Conservation (phyloP, 2,113 vertebrate genomes). For the Lophura nycthemera region DNA sequence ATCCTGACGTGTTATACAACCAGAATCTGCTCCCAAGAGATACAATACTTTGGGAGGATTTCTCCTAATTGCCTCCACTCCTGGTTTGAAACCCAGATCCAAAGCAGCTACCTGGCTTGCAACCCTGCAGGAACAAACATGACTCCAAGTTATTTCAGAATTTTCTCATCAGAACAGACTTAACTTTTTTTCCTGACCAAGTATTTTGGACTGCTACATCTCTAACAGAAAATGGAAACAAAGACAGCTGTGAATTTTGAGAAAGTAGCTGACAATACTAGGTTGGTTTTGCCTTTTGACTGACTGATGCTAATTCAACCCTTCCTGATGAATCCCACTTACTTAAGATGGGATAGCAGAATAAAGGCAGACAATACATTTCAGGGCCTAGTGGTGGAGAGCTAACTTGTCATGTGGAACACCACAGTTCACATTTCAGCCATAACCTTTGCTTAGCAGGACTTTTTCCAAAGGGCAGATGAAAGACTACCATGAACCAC, state of each 20-base stretch:
- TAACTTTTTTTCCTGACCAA: background rate
- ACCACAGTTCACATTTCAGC: background rate
- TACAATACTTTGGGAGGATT: conserved; percentile 92
- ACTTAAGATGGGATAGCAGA: background rate
- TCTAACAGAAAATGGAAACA: background rate
- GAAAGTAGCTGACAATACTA: background rate
- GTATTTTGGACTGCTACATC: background rate
- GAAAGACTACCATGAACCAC: background rate
- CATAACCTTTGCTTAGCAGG: background rate
- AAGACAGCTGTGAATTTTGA: background rate
- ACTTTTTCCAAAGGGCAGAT: background rate
- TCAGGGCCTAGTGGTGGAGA: background rate
- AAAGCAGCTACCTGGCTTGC: conserved; percentile 97
- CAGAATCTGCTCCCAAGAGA: conserved; percentile 92
- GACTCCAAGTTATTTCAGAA: background rate
- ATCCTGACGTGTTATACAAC: conserved; percentile 91
- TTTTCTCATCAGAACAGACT: background rate
- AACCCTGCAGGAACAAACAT: conserved; percentile 80
- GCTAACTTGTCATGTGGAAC: background rate
- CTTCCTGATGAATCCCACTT: background rate
- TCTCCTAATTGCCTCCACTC: conserved; percentile 91
- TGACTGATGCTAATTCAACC: background rate
- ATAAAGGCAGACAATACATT: background rate
- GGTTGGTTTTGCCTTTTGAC: background rate
- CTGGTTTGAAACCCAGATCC: conserved; percentile 96